phyloP scores from a whole-genome alignment of 2,113 vertebrate genomes.

The Macquaria ambigua region DNA sequence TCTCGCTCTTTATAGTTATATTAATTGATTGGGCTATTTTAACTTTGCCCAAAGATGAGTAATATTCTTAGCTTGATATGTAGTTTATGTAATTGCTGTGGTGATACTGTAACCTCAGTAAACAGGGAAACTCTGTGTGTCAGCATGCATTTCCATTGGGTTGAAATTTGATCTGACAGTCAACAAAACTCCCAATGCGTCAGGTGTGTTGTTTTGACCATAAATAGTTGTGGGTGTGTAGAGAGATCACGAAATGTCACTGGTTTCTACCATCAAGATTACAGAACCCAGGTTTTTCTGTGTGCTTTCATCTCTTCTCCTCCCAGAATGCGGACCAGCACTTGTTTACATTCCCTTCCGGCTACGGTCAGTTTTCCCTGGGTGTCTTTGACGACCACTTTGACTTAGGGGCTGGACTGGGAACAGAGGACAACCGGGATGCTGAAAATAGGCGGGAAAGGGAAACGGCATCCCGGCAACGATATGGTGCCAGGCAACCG shows the following conservation, averaged over 20 bases:
- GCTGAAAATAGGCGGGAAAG: slow-evolving; percentile 90
- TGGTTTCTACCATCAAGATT: background rate
- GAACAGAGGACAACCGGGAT: slow-evolving; percentile 89
- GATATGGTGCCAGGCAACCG: slow-evolving; percentile 91
- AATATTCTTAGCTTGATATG: background rate
- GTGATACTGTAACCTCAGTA: background rate
- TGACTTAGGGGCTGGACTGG: slow-evolving; percentile 87
- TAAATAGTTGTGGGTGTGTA: background rate
- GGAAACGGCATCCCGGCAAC: slow-evolving; percentile 91
- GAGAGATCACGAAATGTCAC: background rate
- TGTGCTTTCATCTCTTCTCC: slow-evolving; percentile 16
- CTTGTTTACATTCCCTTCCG: slow-evolving; percentile 91
- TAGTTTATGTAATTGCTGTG: background rate
- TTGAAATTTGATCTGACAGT: slow-evolving; percentile 22
- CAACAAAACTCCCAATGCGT: background rate
- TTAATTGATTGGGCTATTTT: background rate
- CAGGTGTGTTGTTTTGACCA: background rate
- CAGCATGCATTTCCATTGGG: background rate
- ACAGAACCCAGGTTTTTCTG: background rate
- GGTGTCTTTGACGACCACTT: slow-evolving; percentile 94
- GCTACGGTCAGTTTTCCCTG: slow-evolving; percentile 93
- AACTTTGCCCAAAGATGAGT: slow-evolving; percentile 2
- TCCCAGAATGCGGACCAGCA: slow-evolving; percentile 88
- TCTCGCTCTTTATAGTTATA: background rate
- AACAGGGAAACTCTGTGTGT: background rate